Base-by-base conservation (phyloP, 2,888 invertebrate species). In the Hemaris fuciformis region DNA sequence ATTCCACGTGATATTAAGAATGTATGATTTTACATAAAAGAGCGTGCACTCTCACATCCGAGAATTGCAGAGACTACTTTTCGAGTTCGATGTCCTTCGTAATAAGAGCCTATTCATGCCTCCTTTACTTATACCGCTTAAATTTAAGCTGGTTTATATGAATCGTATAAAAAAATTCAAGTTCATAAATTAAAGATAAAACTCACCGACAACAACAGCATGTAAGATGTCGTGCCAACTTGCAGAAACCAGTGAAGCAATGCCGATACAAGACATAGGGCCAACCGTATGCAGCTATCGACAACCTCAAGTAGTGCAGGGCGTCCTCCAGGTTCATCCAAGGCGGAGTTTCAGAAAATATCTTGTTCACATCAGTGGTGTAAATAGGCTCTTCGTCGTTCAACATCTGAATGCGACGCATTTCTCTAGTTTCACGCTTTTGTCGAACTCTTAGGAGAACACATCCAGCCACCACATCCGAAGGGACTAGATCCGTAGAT, bases 231-330 rank as follows among this genome's bases (percentile, higher is more conserved):
- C 93, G 91, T 31, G 95, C 93, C 61, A 98, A 87, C 69, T 95
- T 94, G 85, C 96, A 97, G 68, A 96, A 93, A 2, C 97, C 97
- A 0, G 96, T 95, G 65, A 95, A 95, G 66, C 95, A 94, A 79
- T 97, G 95, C 34, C 95, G 93, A 80, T 96, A 97, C 76, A 97
- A 88, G 64, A 96, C 97, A 75, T 97, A 96, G 0, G 97, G 96
- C 97, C 98, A 98, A 0, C 98, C 97, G 80, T 98, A 98, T 6
- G 96, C 95, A 4, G 96, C 96, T 81, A 97, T 94, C 0, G 98
- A 97, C 71, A 96, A 93, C 79, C 95, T 94, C 75, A 98, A 91
- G 80, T 96, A 98, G 84, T 98, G 96, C 61, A 94, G 81, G 2
- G 97, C 96, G 74, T 95, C 94, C 59, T 95, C 94, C 66, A 96